Percentiles rank a stretch among this genome's conserved stretches.
Conservation (phyloP, 2,797 vertebrate species). For the Poecile montanus region DNA sequence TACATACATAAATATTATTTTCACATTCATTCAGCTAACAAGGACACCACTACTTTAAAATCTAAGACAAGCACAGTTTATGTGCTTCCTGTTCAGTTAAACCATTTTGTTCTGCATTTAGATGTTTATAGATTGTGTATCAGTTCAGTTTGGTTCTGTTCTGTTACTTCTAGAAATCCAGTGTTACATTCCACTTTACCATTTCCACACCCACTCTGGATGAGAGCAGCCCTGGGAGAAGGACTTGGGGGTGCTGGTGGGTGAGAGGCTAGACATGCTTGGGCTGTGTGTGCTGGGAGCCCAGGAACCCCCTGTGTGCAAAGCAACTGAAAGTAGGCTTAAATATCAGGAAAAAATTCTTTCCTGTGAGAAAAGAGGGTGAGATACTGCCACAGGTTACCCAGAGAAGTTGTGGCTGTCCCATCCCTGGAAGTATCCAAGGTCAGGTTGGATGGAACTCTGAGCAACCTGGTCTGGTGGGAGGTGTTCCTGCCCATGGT, state of each 20-base stretch:
- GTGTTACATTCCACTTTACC: no score
- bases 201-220: not conserved
- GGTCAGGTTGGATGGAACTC: no score
- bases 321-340: not conserved
- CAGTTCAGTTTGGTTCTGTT: not conserved
- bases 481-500: not conserved
- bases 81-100: not conserved
- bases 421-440: no score
- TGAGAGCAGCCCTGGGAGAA: not conserved
- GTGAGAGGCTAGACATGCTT: not conserved
- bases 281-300: rapidly evolving
- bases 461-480: not conserved
- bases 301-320: rapidly evolving
- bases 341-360: not conserved
- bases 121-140: not conserved
- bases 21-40: not conserved
- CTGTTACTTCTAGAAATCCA: not conserved
- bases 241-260: not conserved
- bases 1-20: not conserved
- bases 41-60: not conserved
- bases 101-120: not conserved
- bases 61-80: not conserved
- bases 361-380: not conserved
- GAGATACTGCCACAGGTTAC: not conserved
- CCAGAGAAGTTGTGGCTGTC: not conserved